Base-by-base conservation (phyloP, 2,113 vertebrate genomes). In the Mugil cephalus region DNA sequence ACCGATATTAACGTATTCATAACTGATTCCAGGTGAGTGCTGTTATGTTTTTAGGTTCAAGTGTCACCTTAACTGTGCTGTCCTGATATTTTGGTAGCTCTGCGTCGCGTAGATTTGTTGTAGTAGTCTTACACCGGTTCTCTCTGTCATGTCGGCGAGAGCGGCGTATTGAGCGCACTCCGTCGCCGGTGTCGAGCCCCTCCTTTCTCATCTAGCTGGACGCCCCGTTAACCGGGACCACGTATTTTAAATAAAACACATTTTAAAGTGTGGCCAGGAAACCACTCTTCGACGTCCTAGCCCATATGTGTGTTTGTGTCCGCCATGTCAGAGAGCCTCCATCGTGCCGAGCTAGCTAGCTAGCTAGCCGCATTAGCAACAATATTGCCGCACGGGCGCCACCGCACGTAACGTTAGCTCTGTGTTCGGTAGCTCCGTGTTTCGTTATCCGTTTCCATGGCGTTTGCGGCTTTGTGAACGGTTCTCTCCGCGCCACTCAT, bases 21-120 rank as follows among this genome's bases (percentile, higher is more conserved):
- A 91, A 93, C 79, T 88, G 19, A 80, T 80, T 77, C 69, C 90
- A 94, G 94, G 94, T 94, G 80, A 85, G 92, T 75, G 56, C 1
- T 8, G 38, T 19, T 13, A 55, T 69, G 39, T 11, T 42, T 58
- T 69, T 52, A 46, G n/a, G 40, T 12, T 71, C 5, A 1, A 45
- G 54, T 9, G 53, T 9, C 0, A 43, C 21, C 53, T 35, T 15
- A 50, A 35, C 6, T 13, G 5, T 39, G 18, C n/a, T 8, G 8
- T 40, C 0, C 56, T n/a, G 0, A 4, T 18, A 15, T 70, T 69
- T 38, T 1, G 0, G 58, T 12, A 1, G 10, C 19, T 48, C 21
- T 45, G 54, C 34, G 51, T 21, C 6, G 10, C 55, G 7, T 7
- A 4, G 35, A 15, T 63, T 52, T 7, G 74, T 46, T 56, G 79